Evolutionary conservation across 2,797 vertebrate species (phyloP).

Genomic region (Sylvia borin): DNA sequence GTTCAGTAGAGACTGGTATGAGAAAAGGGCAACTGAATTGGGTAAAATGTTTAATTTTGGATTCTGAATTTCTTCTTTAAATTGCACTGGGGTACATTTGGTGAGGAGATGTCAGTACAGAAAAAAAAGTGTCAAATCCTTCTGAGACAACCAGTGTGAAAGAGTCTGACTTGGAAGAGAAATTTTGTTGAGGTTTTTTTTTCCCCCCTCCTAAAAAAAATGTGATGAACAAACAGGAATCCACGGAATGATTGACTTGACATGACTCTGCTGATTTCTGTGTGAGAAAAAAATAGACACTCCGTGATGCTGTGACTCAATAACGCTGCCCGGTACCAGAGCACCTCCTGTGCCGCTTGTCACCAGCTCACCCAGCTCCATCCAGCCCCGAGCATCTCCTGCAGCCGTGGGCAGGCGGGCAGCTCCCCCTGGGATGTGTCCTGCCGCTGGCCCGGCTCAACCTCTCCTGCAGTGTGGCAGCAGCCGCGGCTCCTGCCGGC

Average conservation of each 20-base stretch:
- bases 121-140: neutral
- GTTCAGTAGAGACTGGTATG: neutral
- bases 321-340: accelerated
- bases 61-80: neutral
- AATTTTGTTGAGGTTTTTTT: accelerated
- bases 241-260: neutral
- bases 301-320: neutral
- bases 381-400: accelerated
- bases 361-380: neutral
- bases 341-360: neutral
- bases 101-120: neutral
- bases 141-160: neutral
- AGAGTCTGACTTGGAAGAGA: neutral
- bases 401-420: accelerated
- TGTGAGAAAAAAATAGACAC: neutral
- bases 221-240: neutral
- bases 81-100: neutral
- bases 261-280: neutral
- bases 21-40: neutral
- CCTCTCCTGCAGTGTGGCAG: neutral
- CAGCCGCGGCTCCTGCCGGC: neutral
- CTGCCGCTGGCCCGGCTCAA: accelerated
- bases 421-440: neutral
- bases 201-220: neutral
- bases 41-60: neutral